phyloP scores from a whole-genome alignment of 37 sponge, comb jelly and placozoan species.

The Theonella swinhoei region DNA sequence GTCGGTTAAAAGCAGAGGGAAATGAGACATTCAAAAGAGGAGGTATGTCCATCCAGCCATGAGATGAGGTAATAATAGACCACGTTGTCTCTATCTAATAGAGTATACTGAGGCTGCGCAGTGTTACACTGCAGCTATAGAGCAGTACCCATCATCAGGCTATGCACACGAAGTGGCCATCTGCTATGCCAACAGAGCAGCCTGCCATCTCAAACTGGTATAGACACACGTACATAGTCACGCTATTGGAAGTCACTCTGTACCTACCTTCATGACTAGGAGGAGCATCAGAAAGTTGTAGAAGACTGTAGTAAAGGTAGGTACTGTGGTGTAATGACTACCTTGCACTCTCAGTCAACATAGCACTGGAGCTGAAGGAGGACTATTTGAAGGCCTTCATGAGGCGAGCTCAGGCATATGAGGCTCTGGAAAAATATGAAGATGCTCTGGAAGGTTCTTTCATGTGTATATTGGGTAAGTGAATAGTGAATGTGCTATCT shows the following conservation, averaged over 20 bases:
- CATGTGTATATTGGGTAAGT: not conserved
- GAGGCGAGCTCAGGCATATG: conserved; percentile 81
- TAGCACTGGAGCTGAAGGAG: conserved; percentile 77
- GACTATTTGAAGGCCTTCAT: conserved; percentile 82
- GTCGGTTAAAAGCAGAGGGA: conserved; percentile 53
- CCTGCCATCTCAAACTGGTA: conserved; percentile 80
- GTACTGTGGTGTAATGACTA: not conserved
- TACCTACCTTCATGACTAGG: conserved; percentile 6
- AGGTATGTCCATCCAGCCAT: conserved; percentile 46
- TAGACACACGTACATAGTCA: not conserved
- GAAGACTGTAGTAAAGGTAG: conserved; percentile 79
- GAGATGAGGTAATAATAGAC: not conserved
- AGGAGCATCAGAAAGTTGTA: conserved; percentile 61
- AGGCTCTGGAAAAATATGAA: conserved; percentile 88
- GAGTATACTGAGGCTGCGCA: conserved; percentile 67
- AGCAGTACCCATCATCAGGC: conserved; percentile 46
- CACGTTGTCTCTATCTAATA: conserved; percentile 1
- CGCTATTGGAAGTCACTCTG: not conserved
- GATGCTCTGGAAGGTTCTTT: conserved; percentile 83
- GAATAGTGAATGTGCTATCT: not conserved
- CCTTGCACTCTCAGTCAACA: not conserved
- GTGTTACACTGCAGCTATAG: conserved; percentile 65
- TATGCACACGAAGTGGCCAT: conserved; percentile 69
- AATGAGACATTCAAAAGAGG: conserved; percentile 65
- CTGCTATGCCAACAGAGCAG: conserved; percentile 82